A percentile compares a stretch with the other conserved stretches of the same genome.
Evolutionary conservation across 2,113 vertebrate species (phyloP).

Genomic region (Gymnorhina tibicen): DNA sequence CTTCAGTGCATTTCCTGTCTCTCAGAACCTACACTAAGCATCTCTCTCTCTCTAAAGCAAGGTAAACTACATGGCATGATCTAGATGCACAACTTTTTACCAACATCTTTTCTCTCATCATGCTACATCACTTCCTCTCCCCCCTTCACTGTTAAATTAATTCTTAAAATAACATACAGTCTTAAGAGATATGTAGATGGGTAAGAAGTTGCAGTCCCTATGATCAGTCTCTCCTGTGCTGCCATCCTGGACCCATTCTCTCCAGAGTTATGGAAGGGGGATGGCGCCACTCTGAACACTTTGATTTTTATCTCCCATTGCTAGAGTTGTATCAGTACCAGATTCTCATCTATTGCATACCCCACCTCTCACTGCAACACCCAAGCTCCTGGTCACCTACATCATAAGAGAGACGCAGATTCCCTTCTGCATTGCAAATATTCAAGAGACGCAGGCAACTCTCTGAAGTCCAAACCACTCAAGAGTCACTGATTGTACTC

Average conservation of each 20-base stretch:
- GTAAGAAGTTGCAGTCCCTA: neutral
- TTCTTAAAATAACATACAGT: neutral
- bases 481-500: neutral
- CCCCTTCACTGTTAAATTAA: neutral
- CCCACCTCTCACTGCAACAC: neutral
- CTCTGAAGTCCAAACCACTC: neutral
- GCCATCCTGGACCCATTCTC: neutral
- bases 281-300: neutral
- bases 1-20: neutral
- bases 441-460: neutral
- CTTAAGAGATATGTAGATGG: neutral
- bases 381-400: neutral
- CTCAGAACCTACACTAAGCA: neutral
- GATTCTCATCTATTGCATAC: neutral
- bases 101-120: neutral
- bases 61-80: neutral
- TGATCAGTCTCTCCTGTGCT: neutral
- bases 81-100: neutral
- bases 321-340: neutral
- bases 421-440: neutral
- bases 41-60: neutral
- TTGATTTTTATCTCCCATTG: neutral
- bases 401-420: neutral
- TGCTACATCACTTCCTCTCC: neutral
- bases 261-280: neutral